Percentiles rank a stretch among this genome's conserved stretches.
Conservation (phyloP, 2,888 invertebrate species). For the Melieria crassipennis region DNA sequence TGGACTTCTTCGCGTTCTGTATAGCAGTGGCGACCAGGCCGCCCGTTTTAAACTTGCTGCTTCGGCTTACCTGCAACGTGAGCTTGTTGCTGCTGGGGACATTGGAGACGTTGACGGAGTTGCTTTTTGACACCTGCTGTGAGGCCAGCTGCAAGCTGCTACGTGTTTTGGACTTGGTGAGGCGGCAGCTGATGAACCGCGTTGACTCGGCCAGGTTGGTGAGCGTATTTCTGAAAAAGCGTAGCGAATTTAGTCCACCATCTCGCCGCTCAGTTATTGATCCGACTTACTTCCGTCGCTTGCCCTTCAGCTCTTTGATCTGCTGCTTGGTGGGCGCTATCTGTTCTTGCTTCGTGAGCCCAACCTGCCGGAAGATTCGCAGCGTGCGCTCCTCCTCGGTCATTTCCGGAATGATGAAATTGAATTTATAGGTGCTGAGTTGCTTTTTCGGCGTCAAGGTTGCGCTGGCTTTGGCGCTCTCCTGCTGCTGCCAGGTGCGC, state of each 20-base stretch:
- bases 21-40: slow-evolving; percentile 71
- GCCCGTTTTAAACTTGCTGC: slow-evolving; percentile 69
- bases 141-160: neutral
- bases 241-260: neutral
- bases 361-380: slow-evolving; percentile 40
- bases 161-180: slow-evolving; percentile 16
- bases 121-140: neutral
- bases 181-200: slow-evolving; percentile 47
- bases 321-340: slow-evolving; percentile 25
- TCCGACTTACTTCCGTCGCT: slow-evolving; percentile 37
- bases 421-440: no score
- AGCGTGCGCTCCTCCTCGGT: slow-evolving; percentile 44
- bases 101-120: neutral
- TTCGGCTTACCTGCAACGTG: slow-evolving; percentile 16
- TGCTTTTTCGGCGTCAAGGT: slow-evolving; percentile 19
- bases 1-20: slow-evolving; percentile 42
- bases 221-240: slow-evolving; percentile 48
- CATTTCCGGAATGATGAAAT: slow-evolving; percentile 32
- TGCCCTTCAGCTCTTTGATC: slow-evolving; percentile 27
- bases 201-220: slow-evolving; percentile 57
- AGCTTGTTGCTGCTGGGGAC: slow-evolving; percentile 1
- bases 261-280: neutral
- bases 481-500: slow-evolving; percentile 62
- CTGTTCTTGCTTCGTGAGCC: slow-evolving; percentile 25
- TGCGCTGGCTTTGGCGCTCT: neutral